Evolutionary conservation across 1,140 invertebrate genomes (phyloP).

Genomic region (Drosophila athabasca): DNA sequence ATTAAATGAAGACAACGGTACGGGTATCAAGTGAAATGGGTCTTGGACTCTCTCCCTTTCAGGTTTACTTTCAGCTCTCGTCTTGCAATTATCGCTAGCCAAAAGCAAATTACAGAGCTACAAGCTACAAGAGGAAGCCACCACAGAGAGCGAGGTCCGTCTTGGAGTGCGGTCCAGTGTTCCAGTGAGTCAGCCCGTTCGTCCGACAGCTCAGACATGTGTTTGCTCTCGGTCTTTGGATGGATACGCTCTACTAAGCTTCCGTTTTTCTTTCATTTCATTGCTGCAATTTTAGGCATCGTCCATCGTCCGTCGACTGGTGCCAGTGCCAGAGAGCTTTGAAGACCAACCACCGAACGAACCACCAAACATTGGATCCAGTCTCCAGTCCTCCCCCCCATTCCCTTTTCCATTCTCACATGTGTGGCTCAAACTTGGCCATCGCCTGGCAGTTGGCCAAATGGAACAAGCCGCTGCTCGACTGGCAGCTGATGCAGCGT

Average conservation of each 20-base stretch:
- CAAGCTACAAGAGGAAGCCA: constrained; percentile 36
- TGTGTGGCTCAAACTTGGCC: constrained; percentile 41
- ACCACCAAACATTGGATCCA: background rate
- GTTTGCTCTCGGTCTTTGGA: constrained; percentile 61
- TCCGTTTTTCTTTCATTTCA: constrained; percentile 61
- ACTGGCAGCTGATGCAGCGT: constrained; percentile 48
- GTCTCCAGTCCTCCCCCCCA: background rate
- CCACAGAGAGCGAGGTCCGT: constrained; percentile 20
- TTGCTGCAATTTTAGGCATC: constrained; percentile 54
- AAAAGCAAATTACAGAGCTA: constrained; percentile 56
- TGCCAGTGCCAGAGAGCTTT: constrained; percentile 22
- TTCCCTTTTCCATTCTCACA: background rate
- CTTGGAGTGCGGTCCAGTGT: background rate
- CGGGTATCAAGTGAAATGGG: constrained; percentile 19
- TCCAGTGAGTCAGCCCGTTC: constrained; percentile 46
- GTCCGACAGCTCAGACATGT: constrained; percentile 60
- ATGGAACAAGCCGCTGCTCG: constrained; percentile 37
- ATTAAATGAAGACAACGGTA: constrained; percentile 20
- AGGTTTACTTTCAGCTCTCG: constrained; percentile 34
- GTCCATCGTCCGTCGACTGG: constrained; percentile 5
- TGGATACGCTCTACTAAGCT: constrained; percentile 79
- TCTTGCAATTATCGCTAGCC: constrained; percentile 24
- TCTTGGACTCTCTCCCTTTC: constrained; percentile 44
- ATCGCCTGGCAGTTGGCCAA: constrained; percentile 22
- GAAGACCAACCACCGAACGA: constrained; percentile 40